Evolutionary conservation across 2,113 vertebrate genomes (phyloP).

Genomic region (Cephalophus harveyi): DNA sequence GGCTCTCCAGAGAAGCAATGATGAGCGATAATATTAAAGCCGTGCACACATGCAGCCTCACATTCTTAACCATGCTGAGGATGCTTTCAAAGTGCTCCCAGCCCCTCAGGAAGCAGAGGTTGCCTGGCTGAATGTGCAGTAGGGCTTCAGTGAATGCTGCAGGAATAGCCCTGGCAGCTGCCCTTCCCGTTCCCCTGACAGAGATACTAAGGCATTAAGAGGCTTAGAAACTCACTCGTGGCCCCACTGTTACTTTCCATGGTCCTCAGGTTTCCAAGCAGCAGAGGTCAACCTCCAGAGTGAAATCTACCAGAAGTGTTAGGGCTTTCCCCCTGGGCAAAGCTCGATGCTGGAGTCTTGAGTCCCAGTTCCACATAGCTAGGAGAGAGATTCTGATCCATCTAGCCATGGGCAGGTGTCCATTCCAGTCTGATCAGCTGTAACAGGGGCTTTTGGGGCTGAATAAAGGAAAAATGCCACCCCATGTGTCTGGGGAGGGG

Average conservation of each 20-base stretch:
- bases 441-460: neutral
- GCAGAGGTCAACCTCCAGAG: neutral
- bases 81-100: neutral
- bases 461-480: neutral
- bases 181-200: neutral
- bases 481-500: neutral
- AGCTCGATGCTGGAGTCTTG: neutral
- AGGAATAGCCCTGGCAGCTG: rapidly evolving
- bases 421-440: neutral
- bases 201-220: neutral
- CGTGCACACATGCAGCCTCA: rapidly evolving
- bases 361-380: neutral
- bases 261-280: rapidly evolving
- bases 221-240: rapidly evolving
- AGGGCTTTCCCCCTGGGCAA: neutral
- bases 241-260: rapidly evolving
- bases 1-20: neutral
- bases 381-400: neutral
- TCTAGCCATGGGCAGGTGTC: neutral
- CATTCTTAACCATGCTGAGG: rapidly evolving
- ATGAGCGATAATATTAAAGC: rapidly evolving
- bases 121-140: rapidly evolving
- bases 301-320: neutral
- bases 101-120: neutral
- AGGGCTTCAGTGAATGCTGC: neutral